Evolutionary conservation across 1,140 invertebrate genomes (phyloP), one percentile per base, ranked within the genome.

Genomic region (Drosophila tsacasi): DNA sequence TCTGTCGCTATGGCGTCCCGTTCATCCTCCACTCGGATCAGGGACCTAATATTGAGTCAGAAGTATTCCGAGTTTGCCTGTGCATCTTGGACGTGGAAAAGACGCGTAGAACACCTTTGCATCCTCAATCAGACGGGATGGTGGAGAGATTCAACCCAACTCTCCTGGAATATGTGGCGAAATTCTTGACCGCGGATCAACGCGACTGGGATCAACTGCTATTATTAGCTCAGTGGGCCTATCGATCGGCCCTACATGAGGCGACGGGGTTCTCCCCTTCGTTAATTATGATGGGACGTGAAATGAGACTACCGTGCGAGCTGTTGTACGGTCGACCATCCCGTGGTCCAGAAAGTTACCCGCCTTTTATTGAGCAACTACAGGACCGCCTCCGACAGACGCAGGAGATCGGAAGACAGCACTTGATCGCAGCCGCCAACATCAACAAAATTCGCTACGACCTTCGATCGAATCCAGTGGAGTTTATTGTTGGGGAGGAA

Each of bases 101-200:
- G n/a, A 42, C 42, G 5, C 42, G 19, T 21, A 21, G 12, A 13
- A 49, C 46, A 4, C 46, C 46, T 6, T 9, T 49, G 23, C 15
- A 25, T 7, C 46, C 23, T 17, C 39, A 61, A n/a, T 49, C 30
- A 8, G 27, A 49, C 15, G 30, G 44, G 8, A 49, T 61, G 59
- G 27, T 35, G 15, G 13, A 61, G 5, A 23, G 44, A 4, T 50
- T 62, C 19, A 62, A 37, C 5, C 30, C 21, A 23, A 52, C 46
- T 6, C 27, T 61, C 3, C 30, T 62, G 44, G 44, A 50, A 30
- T 37, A 62, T 7, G n/a, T 50, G 30, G 30, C 21, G 0, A 49
- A 61, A 49, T 61, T 61, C 5, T 25, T 50, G 0, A 17, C 25
- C 15, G 9, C 47, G 9, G 23, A 27, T n/a, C 4, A 50, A 27